Evolutionary conservation across 2,888 invertebrate genomes (phyloP).

Genomic region (Lymantria dispar): DNA sequence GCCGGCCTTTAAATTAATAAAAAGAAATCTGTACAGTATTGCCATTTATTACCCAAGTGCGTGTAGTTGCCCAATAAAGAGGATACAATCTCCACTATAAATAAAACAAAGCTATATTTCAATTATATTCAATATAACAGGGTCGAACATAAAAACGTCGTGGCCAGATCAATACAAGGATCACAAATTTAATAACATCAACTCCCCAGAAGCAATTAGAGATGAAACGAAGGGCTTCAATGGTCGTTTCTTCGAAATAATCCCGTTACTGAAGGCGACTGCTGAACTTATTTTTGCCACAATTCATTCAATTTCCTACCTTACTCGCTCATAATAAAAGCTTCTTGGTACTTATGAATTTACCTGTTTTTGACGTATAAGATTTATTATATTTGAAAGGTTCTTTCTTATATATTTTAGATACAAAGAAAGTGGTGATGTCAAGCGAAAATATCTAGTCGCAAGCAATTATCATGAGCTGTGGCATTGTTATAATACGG

Average conservation of each 20-base stretch:
- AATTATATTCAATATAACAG: slow-evolving; percentile 15
- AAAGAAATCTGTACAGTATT: slow-evolving; percentile 4
- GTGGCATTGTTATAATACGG: not conserved
- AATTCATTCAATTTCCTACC: slow-evolving; percentile 21
- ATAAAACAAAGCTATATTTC: slow-evolving; percentile 29
- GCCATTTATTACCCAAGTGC: slow-evolving; percentile 3
- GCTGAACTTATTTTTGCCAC: slow-evolving; percentile 19
- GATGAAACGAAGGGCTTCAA: slow-evolving; percentile 47
- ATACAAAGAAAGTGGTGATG: slow-evolving; percentile 31
- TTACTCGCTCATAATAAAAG: slow-evolving; percentile 14
- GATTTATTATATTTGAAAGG: slow-evolving; percentile 10
- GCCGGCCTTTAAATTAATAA: not conserved
- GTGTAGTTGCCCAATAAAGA: slow-evolving; percentile 19
- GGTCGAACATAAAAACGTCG: slow-evolving; percentile 26
- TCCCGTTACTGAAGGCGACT: slow-evolving; percentile 27
- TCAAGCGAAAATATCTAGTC: slow-evolving; percentile 12
- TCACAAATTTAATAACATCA: slow-evolving; percentile 42
- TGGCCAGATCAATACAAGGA: slow-evolving; percentile 28
- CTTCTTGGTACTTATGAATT: slow-evolving; percentile 1
- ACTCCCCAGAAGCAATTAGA: slow-evolving; percentile 59
- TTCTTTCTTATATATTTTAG: slow-evolving; percentile 18
- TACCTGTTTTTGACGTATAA: slow-evolving; percentile 7
- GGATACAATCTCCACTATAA: slow-evolving; percentile 18
- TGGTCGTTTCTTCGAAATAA: slow-evolving; percentile 41
- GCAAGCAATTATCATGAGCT: slow-evolving; percentile 26